phyloP scores from a whole-genome alignment of 1,140 invertebrate species.

The Archivesica marissinica region DNA sequence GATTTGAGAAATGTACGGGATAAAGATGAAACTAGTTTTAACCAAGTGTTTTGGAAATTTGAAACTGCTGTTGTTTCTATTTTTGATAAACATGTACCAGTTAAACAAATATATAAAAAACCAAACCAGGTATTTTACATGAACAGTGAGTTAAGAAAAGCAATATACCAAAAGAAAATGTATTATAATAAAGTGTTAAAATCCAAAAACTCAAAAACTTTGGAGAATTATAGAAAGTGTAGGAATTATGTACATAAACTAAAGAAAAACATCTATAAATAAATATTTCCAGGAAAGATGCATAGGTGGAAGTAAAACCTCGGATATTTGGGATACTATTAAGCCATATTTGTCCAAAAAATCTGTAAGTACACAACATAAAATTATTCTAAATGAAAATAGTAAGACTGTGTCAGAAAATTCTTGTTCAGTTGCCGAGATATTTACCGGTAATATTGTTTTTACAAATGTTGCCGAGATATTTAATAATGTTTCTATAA shows the following conservation, averaged over 20 bases:
- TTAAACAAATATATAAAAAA: conserved; percentile 3
- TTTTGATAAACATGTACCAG: conserved; percentile 34
- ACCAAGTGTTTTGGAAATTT: no score
- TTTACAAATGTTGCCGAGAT: conserved; percentile 23
- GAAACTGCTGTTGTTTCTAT: no score
- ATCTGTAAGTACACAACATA: neutral
- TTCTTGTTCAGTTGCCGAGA: no score
- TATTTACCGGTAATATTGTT: no score
- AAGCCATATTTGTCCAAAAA: conserved; percentile 33
- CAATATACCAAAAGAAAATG: conserved; percentile 25
- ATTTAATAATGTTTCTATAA: conserved; percentile 47
- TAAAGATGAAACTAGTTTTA: no score
- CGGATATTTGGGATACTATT: conserved; percentile 18
- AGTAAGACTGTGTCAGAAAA: conserved; percentile 33
- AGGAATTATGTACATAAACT: neutral
- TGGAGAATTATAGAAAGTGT: conserved; percentile 25
- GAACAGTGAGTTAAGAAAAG: conserved; percentile 7
- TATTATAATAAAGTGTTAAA: conserved; percentile 3
- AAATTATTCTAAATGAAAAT: conserved; percentile 40
- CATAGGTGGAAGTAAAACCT: neutral
- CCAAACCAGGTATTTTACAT: neutral
- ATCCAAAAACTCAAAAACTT: conserved; percentile 1
- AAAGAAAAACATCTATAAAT: neutral
- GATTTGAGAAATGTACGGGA: no score
- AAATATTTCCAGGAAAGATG: conserved; percentile 36